Evolutionary conservation across 92 coral and sea anemone genomes (phyloP).

Genomic region (Micromussa lordhowensis): DNA sequence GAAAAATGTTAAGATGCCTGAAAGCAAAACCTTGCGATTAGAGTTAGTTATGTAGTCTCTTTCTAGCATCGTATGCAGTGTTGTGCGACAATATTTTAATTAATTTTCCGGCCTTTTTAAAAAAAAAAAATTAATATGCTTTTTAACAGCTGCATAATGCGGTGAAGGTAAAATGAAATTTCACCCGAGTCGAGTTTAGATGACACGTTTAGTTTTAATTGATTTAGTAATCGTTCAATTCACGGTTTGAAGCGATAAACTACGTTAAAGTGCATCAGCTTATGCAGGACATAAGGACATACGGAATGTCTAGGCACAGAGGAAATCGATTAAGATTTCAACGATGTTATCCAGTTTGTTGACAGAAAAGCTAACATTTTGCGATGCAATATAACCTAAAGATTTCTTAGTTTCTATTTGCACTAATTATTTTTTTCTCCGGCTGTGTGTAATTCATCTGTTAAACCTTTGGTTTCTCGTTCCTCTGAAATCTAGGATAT

Average conservation of each 20-base stretch:
- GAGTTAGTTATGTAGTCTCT: background rate
- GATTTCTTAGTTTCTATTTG: background rate
- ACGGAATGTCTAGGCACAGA: constrained; percentile 16
- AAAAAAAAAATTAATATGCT: background rate
- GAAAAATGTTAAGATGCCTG: constrained; percentile 5
- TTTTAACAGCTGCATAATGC: constrained; percentile 1
- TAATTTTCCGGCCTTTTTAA: background rate
- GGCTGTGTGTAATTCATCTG: background rate
- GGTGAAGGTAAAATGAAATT: background rate
- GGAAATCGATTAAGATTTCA: constrained; percentile 38
- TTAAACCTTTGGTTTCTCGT: background rate
- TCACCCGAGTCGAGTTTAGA: background rate
- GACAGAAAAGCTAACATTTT: constrained; percentile 23
- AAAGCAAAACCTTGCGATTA: background rate
- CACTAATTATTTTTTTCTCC: background rate
- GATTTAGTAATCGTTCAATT: constrained; percentile 42
- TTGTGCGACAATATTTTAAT: background rate
- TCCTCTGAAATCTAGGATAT: background rate
- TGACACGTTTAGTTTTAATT: constrained; percentile 31
- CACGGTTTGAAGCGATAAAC: constrained; percentile 32
- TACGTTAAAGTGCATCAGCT: background rate
- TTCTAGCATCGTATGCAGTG: background rate
- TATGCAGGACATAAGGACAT: background rate
- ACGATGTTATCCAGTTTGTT: constrained; percentile 33
- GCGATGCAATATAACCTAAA: background rate